Conservation (phyloP, 1,140 invertebrate species). For the Drosophila melanica region DNA sequence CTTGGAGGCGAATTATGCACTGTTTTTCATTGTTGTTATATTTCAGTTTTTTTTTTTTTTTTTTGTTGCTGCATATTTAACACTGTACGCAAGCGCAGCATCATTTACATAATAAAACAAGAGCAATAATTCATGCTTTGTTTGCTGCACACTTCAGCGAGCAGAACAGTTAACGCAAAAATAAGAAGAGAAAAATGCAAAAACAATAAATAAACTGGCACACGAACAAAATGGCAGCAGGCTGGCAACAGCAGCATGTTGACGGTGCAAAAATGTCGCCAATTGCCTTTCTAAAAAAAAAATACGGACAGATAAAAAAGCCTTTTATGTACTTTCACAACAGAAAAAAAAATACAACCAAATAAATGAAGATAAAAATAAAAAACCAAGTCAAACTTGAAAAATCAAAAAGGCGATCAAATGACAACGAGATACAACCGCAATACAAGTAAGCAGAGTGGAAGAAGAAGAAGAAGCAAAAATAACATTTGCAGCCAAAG, state of each 20-base stretch:
- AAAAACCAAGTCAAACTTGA: slow-evolving; percentile 47
- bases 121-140: slow-evolving; percentile 39
- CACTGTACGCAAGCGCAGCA: slow-evolving; percentile 37
- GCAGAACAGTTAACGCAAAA: slow-evolving; percentile 25
- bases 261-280: slow-evolving; percentile 49
- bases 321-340: slow-evolving; percentile 64
- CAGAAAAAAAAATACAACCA: slow-evolving; percentile 17
- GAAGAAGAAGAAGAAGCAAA: background rate
- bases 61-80: slow-evolving; percentile 50
- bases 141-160: slow-evolving; percentile 35
- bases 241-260: slow-evolving; percentile 43
- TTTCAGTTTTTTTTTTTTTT: slow-evolving; percentile 48
- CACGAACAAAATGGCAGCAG: slow-evolving; percentile 42
- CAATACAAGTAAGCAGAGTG: background rate
- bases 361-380: slow-evolving; percentile 28
- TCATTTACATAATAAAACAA: slow-evolving; percentile 52
- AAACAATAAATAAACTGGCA: slow-evolving; percentile 49
- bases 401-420: slow-evolving; percentile 38
- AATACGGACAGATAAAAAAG: slow-evolving; percentile 24
- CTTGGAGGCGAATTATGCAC: slow-evolving; percentile 9
- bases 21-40: slow-evolving; percentile 30
- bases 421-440: slow-evolving; percentile 27
- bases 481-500: background rate
- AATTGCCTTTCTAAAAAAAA: slow-evolving; percentile 77
- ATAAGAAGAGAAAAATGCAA: background rate